phyloP scores from a whole-genome alignment of 2,113 vertebrate genomes.

The Gymnorhina tibicen region DNA sequence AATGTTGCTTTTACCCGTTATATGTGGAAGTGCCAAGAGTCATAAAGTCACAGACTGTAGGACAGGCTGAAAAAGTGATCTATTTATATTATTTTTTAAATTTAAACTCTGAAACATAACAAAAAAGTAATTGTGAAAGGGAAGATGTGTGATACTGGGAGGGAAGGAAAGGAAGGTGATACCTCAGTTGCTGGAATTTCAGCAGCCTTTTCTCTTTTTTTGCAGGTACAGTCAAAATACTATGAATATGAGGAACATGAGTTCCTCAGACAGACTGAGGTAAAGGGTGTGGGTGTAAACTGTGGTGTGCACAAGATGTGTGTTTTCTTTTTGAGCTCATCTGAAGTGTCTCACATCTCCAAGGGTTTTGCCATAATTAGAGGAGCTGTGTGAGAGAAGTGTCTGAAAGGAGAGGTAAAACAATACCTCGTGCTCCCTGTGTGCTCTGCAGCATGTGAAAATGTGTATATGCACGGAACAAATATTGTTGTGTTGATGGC shows the following conservation, averaged over 20 bases:
- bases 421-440: neutral
- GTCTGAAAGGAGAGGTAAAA: neutral
- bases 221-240: neutral
- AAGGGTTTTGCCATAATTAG: neutral
- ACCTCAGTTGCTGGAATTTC: neutral
- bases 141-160: neutral
- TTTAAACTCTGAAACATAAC: neutral
- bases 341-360: neutral
- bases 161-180: neutral
- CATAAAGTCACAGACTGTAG: neutral
- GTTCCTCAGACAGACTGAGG: neutral
- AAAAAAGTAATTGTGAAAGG: neutral
- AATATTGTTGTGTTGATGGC: neutral
- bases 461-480: neutral
- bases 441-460: neutral
- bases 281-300: neutral
- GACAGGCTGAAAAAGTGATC: neutral
- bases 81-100: fast-evolving
- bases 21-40: neutral
- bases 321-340: neutral
- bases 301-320: neutral
- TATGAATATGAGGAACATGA: neutral
- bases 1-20: neutral
- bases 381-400: neutral
- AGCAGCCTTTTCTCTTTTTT: neutral